A percentile compares a stretch with the other conserved stretches of the same genome.
phyloP scores from a whole-genome alignment of 2,888 invertebrate species.

The Exocentrus adspersus region DNA sequence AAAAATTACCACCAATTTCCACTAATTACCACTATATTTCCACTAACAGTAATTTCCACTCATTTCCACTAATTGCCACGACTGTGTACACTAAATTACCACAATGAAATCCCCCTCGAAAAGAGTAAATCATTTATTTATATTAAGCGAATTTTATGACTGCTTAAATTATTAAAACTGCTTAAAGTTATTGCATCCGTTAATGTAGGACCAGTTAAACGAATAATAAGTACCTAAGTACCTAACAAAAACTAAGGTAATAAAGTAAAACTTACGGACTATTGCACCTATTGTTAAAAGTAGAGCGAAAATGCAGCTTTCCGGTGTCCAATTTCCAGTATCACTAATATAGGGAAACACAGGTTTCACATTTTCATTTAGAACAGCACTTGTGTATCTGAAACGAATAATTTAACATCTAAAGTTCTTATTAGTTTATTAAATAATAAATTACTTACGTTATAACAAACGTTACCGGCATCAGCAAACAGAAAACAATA shows the following conservation, averaged over 20 bases:
- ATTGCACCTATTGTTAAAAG: conserved; percentile 76
- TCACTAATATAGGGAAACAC: conserved; percentile 81
- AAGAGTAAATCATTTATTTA: too few relatives aligned
- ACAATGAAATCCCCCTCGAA: too few relatives aligned
- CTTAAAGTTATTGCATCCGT: too few relatives aligned
- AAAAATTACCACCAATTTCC: too few relatives aligned
- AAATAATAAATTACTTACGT: conserved; percentile 53
- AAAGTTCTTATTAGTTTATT: too few relatives aligned
- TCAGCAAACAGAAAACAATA: conserved; percentile 51
- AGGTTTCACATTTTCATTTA: conserved; percentile 73
- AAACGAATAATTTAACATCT: conserved; percentile 24
- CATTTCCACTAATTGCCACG: too few relatives aligned
- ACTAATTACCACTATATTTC: too few relatives aligned
- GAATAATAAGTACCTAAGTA: not conserved
- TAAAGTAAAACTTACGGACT: conserved; percentile 65
- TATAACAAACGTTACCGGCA: conserved; percentile 54
- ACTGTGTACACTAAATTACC: too few relatives aligned
- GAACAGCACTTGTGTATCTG: conserved; percentile 74
- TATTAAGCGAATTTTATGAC: too few relatives aligned
- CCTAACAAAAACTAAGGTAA: not conserved
- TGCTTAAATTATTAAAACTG: too few relatives aligned
- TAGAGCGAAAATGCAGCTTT: conserved; percentile 83
- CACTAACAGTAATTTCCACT: too few relatives aligned
- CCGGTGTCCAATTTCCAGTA: conserved; percentile 77
- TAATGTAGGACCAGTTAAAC: too few relatives aligned